Evolutionary conservation across 2,888 invertebrate genomes (phyloP).

Genomic region (Tricholauxania praeusta): DNA sequence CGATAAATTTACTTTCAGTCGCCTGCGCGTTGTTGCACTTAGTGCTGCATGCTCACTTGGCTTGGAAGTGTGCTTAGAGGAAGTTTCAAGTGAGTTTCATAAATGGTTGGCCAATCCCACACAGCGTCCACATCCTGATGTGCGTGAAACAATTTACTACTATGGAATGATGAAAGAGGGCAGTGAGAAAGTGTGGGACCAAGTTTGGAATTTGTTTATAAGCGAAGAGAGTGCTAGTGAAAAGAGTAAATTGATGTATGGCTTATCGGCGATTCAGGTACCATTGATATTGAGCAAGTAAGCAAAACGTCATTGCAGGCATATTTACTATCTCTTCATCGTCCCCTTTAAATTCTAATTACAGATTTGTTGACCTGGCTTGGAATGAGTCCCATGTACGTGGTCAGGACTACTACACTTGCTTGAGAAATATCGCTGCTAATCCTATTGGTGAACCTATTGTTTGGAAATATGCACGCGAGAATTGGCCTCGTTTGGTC

Average conservation of each 20-base stretch:
- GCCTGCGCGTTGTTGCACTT: constrained; percentile 75
- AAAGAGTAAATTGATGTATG: constrained; percentile 78
- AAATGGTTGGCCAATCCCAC: constrained; percentile 72
- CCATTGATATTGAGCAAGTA: constrained; percentile 77
- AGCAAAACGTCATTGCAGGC: not conserved
- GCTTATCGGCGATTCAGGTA: constrained; percentile 78
- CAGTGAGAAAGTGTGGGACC: constrained; percentile 77
- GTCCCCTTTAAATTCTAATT: not conserved
- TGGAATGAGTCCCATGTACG: constrained; percentile 83
- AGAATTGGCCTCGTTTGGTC: constrained; percentile 81
- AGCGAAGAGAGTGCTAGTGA: constrained; percentile 84
- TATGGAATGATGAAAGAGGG: constrained; percentile 78
- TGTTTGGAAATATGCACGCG: constrained; percentile 87
- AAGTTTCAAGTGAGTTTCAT: constrained; percentile 73
- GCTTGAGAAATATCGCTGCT: constrained; percentile 75
- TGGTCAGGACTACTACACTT: constrained; percentile 85
- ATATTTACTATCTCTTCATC: not conserved
- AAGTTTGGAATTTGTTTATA: constrained; percentile 79
- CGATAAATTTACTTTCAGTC: constrained; percentile 66
- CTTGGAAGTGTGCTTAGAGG: constrained; percentile 73
- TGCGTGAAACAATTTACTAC: constrained; percentile 75
- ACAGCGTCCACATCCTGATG: constrained; percentile 73
- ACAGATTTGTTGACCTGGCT: constrained; percentile 79
- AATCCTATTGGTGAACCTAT: constrained; percentile 82
- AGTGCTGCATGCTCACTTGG: constrained; percentile 76